phyloP scores from a whole-genome alignment of 2,797 vertebrate species.

The Cetoscarus ocellatus region DNA sequence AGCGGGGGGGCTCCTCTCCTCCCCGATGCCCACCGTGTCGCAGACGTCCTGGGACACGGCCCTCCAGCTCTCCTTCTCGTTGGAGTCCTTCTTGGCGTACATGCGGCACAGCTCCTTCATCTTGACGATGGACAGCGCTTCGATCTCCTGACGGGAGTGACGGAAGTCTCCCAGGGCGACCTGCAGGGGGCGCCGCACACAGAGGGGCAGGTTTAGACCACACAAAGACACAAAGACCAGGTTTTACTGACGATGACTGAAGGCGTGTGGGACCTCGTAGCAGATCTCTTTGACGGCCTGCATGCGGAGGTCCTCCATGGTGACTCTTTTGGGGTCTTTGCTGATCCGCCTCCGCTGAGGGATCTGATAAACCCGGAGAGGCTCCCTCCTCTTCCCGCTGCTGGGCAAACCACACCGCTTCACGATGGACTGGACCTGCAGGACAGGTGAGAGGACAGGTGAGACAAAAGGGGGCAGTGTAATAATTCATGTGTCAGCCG shows the following conservation, averaged over 20 bases:
- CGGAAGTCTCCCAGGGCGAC: conserved; percentile 92
- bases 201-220: background rate
- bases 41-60: conserved; percentile 92
- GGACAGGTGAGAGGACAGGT: too few relatives aligned
- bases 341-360: conserved; percentile 89
- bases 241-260: too few relatives aligned
- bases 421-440: conserved; percentile 86
- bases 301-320: conserved; percentile 90
- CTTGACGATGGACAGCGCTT: conserved; percentile 92
- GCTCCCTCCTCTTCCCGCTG: conserved; percentile 90
- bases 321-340: conserved; percentile 89
- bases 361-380: conserved; percentile 91
- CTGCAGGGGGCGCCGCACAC: conserved; percentile 58
- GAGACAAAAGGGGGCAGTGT: too few relatives aligned
- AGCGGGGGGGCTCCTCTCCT: conserved; percentile 70
- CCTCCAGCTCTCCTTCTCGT: conserved; percentile 87
- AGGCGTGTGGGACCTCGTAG: conserved; percentile 84
- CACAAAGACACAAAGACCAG: background rate
- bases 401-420: conserved; percentile 91
- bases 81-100: conserved; percentile 85
- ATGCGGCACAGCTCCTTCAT: conserved; percentile 92
- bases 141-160: conserved; percentile 89
- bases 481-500: too few relatives aligned
- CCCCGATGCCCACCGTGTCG: conserved; percentile 90
- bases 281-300: conserved; percentile 95